Percentiles rank a stretch among this genome's conserved stretches.
These are phyloP conservation scores for Ophion ellenae DNA, from an alignment of 2,888 invertebrate species.

Conservation along the genomic window DNA sequence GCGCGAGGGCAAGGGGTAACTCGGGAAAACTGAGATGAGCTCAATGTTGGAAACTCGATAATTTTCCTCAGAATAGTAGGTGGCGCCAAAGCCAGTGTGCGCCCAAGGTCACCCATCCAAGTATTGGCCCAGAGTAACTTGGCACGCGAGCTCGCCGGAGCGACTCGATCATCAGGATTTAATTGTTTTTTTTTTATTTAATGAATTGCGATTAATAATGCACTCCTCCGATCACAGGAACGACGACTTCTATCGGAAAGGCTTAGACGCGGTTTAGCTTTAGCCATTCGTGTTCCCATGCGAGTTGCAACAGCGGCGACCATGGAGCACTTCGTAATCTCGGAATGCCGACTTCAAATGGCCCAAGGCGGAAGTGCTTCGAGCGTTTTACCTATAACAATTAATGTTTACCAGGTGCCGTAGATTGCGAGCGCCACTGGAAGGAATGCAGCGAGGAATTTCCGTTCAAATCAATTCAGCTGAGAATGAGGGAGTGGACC, in stretches of 20 bases:
- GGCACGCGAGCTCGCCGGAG: too few species aligned
- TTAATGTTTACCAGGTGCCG: conserved; percentile 30
- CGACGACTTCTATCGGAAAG: too few species aligned
- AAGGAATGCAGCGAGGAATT: conserved; percentile 36
- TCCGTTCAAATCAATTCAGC: conserved; percentile 8
- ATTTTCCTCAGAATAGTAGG: too few species aligned
- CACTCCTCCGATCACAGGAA: background rate
- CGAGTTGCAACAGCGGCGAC: background rate
- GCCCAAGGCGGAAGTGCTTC: conserved; percentile 23
- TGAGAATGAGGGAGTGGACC: background rate
- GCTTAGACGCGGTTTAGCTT: background rate
- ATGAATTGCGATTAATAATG: too few species aligned
- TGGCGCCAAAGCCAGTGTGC: too few species aligned
- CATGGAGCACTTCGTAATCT: conserved; percentile 13
- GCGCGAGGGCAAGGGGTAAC: too few species aligned
- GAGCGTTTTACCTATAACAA: conserved; percentile 18
- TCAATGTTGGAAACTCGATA: too few species aligned
- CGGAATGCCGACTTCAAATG: conserved; percentile 16
- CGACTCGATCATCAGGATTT: too few species aligned
- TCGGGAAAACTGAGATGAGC: too few species aligned
- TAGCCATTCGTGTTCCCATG: background rate
- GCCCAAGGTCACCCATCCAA: too few species aligned
- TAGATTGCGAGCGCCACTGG: background rate
- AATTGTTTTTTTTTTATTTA: too few species aligned
- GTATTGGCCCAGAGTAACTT: too few species aligned